phyloP scores from a whole-genome alignment of 1,140 invertebrate species.

The Teleopsis dalmanni region DNA sequence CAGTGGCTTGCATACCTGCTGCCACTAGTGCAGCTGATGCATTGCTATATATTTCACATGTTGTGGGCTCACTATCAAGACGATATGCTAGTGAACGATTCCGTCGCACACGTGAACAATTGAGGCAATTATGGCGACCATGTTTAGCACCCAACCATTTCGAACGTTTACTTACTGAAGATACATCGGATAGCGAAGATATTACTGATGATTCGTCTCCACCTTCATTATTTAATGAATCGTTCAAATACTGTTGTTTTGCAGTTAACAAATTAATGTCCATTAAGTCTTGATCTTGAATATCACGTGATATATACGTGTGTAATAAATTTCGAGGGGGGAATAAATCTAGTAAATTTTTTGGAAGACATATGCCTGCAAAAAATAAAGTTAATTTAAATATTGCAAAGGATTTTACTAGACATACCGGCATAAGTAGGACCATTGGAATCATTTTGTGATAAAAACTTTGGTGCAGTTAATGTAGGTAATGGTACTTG shows the following conservation, averaged over 20 bases:
- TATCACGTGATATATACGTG: conserved; percentile 39
- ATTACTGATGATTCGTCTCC: conserved; percentile 33
- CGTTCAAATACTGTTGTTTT: conserved; percentile 33
- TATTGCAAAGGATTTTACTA: not conserved
- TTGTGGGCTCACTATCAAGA: conserved; percentile 3
- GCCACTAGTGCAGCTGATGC: conserved; percentile 24
- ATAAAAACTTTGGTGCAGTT: conserved; percentile 32
- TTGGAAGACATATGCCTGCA: conserved; percentile 67
- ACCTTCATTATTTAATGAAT: conserved; percentile 36
- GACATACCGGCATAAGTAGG: conserved; percentile 31
- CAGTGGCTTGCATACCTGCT: conserved; percentile 23
- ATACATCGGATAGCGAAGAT: conserved; percentile 37
- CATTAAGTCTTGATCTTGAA: conserved; percentile 35
- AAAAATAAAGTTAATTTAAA: not conserved
- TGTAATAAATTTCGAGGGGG: conserved; percentile 46
- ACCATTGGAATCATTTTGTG: conserved; percentile 30
- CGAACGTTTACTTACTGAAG: conserved; percentile 26
- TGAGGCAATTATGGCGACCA: conserved; percentile 30
- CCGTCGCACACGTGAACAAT: conserved; percentile 28
- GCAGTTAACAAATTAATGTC: conserved; percentile 27
- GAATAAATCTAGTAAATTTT: conserved; percentile 60
- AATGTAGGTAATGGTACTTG: conserved; percentile 28
- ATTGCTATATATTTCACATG: conserved; percentile 26
- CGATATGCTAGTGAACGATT: conserved; percentile 16
- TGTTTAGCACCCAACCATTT: conserved; percentile 30